Percentiles rank a stretch among this genome's conserved stretches.
Evolutionary conservation across 2,113 vertebrate genomes (phyloP).

Genomic region (Rhinoptilus africanus): DNA sequence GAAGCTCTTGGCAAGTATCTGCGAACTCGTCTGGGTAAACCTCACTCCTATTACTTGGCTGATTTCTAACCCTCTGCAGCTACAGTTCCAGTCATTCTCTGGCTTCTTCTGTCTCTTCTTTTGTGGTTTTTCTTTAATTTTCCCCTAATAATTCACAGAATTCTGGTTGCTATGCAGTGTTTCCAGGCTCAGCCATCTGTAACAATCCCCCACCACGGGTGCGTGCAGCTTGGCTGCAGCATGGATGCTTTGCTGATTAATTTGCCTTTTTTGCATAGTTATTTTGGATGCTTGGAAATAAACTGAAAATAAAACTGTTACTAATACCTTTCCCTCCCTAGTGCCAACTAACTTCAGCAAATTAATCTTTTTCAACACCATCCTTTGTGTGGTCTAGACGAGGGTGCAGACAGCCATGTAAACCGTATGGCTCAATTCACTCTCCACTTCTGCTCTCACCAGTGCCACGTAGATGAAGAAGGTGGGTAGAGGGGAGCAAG

Average conservation of each 20-base stretch:
- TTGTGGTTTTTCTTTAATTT: background rate
- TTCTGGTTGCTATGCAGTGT: constrained; percentile 48
- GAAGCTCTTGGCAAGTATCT: background rate
- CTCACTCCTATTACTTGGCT: background rate
- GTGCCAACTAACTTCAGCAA: background rate
- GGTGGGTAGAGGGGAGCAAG: background rate
- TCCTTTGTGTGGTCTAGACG: background rate
- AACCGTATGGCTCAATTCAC: background rate
- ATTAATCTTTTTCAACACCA: background rate
- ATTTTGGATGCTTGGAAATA: background rate
- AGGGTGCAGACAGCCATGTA: background rate
- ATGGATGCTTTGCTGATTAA: background rate
- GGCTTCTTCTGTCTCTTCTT: background rate
- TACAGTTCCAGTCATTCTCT: background rate
- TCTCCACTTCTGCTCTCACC: background rate
- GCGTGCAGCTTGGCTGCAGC: constrained; percentile 9
- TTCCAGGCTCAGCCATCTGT: constrained; percentile 4
- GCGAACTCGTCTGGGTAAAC: background rate
- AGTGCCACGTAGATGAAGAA: background rate
- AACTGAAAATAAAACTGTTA: constrained; percentile 4
- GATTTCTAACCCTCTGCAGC: background rate
- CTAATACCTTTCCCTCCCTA: background rate
- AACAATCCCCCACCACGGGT: background rate
- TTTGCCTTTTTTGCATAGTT: background rate
- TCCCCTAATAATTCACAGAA: background rate